phyloP scores from a whole-genome alignment of 2,888 invertebrate genomes.

The Luperina nickerlii region DNA sequence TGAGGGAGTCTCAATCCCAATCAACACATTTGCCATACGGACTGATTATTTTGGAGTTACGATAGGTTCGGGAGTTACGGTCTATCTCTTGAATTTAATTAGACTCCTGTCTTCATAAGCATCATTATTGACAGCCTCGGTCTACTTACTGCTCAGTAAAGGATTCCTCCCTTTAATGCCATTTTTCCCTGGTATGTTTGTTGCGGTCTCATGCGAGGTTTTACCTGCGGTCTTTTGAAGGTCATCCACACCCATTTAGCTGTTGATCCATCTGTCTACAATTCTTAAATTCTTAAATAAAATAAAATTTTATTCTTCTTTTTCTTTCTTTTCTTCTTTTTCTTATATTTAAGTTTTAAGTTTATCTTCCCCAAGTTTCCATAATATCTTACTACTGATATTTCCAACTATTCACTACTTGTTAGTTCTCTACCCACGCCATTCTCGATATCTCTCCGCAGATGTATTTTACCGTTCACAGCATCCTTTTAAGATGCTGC shows the following conservation, averaged over 20 bases:
- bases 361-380: background rate
- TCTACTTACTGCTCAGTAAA: background rate
- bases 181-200: background rate
- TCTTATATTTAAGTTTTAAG: background rate
- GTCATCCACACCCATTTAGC: too few relatives aligned
- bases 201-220: background rate
- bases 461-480: slow-evolving; percentile 38
- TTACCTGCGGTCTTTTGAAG: background rate
- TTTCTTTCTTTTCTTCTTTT: too few relatives aligned
- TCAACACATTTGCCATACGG: background rate
- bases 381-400: background rate
- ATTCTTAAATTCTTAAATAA: too few relatives aligned
- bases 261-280: background rate
- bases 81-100: background rate
- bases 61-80: too few relatives aligned
- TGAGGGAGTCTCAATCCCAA: too few relatives aligned
- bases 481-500: slow-evolving; percentile 39
- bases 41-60: slow-evolving; percentile 7
- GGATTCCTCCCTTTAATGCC: background rate
- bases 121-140: background rate
- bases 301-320: too few relatives aligned
- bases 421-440: slow-evolving; percentile 21
- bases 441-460: slow-evolving; percentile 23
- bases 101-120: background rate
- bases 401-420: slow-evolving; percentile 1